Evolutionary conservation across 2,113 vertebrate species (phyloP).

Genomic region (Leptodactylus fuscus): DNA sequence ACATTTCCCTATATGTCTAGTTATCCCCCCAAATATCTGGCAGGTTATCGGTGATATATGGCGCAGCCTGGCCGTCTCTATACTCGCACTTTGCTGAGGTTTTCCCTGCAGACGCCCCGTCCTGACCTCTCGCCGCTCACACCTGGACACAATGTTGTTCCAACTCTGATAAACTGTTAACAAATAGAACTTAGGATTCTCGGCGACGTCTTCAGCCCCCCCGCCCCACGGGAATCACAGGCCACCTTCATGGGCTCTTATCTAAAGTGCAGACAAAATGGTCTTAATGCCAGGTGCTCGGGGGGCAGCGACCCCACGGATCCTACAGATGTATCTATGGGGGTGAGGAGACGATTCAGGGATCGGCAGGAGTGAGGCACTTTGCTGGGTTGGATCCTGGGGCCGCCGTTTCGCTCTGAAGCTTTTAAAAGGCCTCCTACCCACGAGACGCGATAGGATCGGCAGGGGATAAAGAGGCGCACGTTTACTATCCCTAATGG

Average conservation of each 20-base stretch:
- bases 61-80: too few relatives aligned
- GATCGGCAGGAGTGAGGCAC: constrained; percentile 5
- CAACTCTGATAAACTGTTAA: neutral
- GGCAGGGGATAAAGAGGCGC: neutral
- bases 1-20: too few relatives aligned
- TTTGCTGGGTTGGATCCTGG: neutral
- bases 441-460: neutral
- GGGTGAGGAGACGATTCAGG: neutral
- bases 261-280: constrained; percentile 32
- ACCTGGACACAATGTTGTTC: neutral
- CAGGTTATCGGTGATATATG: too few relatives aligned
- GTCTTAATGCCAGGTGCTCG: neutral
- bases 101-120: too few relatives aligned
- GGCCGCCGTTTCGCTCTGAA: neutral
- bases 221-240: neutral
- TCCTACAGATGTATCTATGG: neutral
- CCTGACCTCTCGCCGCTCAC: neutral
- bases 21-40: too few relatives aligned
- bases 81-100: too few relatives aligned
- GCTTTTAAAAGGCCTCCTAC: neutral
- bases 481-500: neutral
- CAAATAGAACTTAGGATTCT: neutral
- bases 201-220: neutral
- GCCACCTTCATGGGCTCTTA: constrained; percentile 17
- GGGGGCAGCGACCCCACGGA: neutral